Evolutionary conservation across 2,888 invertebrate genomes (phyloP).

Genomic region (Acanthosepion pharaonis): DNA sequence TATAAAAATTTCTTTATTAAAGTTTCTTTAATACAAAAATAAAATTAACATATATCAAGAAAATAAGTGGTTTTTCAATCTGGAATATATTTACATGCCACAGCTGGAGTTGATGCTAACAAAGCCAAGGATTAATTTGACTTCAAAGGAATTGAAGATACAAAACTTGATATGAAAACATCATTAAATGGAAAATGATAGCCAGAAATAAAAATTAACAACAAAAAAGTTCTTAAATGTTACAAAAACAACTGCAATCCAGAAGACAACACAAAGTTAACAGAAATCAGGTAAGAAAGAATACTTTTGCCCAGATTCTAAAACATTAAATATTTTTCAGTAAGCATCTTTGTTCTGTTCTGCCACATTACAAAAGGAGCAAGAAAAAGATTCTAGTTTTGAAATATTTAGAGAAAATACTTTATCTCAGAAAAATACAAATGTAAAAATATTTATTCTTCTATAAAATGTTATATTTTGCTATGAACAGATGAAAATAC

Average conservation of each 20-base stretch:
- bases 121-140: neutral
- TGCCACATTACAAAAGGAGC: neutral
- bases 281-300: neutral
- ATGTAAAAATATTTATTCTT: neutral
- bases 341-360: neutral
- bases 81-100: neutral
- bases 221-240: neutral
- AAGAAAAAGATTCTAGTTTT: neutral
- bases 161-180: neutral
- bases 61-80: neutral
- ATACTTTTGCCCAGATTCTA: neutral
- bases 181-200: neutral
- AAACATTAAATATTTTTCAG: neutral
- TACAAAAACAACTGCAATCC: neutral
- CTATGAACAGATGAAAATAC: too few relatives aligned
- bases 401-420: neutral
- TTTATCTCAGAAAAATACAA: neutral
- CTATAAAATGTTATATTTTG: neutral
- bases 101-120: too few relatives aligned
- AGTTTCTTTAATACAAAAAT: neutral
- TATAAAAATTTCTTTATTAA: neutral
- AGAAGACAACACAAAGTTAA: too few relatives aligned
- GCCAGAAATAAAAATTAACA: neutral
- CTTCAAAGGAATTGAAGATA: neutral
- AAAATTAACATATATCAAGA: neutral